Percentiles rank a stretch among this genome's conserved stretches.
Conservation (phyloP, 2,113 vertebrate genomes). For the Boulengeromyrus knoepffleri region DNA sequence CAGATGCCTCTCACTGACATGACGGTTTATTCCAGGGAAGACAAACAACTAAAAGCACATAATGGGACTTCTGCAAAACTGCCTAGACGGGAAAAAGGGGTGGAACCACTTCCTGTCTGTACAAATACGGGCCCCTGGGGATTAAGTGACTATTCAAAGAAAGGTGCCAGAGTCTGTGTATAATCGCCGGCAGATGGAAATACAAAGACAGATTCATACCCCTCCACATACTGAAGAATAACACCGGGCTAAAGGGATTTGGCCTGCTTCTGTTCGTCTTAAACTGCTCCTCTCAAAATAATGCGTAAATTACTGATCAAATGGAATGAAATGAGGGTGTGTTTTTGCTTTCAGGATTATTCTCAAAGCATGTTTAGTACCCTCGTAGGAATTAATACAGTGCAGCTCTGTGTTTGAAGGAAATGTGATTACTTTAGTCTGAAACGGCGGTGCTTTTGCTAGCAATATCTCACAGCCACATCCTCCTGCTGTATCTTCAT, state of each 20-base stretch:
- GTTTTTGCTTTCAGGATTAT: not conserved
- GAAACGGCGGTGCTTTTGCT: not conserved
- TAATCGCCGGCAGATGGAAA: not conserved
- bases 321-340: not conserved
- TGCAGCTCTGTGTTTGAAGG: not conserved
- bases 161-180: not conserved
- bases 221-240: not conserved
- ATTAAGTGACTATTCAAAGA: not conserved
- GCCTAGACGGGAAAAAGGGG: not conserved
- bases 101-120: not conserved
- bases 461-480: slow-evolving; percentile 23
- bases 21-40: not conserved
- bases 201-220: not conserved
- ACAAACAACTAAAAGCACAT: not conserved
- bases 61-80: not conserved
- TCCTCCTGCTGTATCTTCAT: slow-evolving; percentile 15
- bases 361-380: not conserved
- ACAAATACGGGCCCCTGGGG: not conserved
- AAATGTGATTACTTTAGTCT: slow-evolving; percentile 36
- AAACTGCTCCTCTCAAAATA: not conserved
- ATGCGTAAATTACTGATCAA: not conserved
- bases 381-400: not conserved
- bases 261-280: not conserved
- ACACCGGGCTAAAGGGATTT: not conserved
- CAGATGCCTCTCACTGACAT: not conserved